Evolutionary conservation across 2,888 invertebrate species (phyloP).

Genomic region (Rosalia funebris): DNA sequence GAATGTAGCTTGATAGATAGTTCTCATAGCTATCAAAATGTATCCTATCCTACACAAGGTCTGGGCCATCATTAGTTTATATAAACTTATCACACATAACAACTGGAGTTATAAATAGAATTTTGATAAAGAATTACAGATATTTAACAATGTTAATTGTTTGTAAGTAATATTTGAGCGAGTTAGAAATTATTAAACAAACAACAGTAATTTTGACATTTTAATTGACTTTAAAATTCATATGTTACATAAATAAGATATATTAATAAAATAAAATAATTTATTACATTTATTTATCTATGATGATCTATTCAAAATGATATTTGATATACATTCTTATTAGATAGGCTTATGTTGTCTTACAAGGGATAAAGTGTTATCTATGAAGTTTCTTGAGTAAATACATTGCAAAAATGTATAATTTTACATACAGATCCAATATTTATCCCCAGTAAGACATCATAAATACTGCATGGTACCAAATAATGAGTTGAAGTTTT

Average conservation of each 20-base stretch:
- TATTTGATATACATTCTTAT: neutral
- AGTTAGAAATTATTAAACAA: neutral
- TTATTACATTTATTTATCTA: slow-evolving; percentile 12
- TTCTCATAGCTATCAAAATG: too few relatives aligned
- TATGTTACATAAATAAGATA: slow-evolving; percentile 11
- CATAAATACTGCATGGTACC: slow-evolving; percentile 12
- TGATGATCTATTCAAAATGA: slow-evolving; percentile 7
- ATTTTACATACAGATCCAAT: neutral
- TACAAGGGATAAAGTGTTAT: neutral
- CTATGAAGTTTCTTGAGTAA: neutral
- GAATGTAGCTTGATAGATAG: too few relatives aligned
- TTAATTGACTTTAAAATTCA: slow-evolving; percentile 23
- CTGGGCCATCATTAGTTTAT: neutral
- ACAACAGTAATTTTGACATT: slow-evolving; percentile 4
- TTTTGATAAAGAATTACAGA: slow-evolving; percentile 2
- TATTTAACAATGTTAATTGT: too few relatives aligned
- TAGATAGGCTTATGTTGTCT: neutral
- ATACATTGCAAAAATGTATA: neutral
- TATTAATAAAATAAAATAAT: slow-evolving; percentile 14
- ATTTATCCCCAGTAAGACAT: neutral
- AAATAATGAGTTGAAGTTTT: neutral
- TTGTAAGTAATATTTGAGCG: too few relatives aligned
- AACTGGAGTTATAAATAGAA: slow-evolving; percentile 10
- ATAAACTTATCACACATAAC: slow-evolving; percentile 4
- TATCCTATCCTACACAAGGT: neutral